Conservation (phyloP, 2,113 vertebrate genomes). For the Oreochromis spilurus region DNA sequence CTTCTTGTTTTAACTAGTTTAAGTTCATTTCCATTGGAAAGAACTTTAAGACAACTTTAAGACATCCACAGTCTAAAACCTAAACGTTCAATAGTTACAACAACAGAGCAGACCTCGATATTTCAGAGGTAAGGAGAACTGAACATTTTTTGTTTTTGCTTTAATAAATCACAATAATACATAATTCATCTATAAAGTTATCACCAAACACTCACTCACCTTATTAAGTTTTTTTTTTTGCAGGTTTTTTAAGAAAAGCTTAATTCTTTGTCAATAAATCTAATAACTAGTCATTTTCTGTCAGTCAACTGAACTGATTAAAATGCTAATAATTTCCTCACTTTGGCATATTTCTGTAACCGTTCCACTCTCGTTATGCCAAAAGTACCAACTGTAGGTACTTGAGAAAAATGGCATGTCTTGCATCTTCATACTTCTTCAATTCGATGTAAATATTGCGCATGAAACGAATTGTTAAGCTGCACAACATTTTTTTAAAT, state of each 20-base stretch:
- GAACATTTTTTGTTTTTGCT: background rate
- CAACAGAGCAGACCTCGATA: background rate
- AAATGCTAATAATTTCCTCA: background rate
- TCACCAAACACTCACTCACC: accelerated
- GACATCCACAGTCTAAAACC: background rate
- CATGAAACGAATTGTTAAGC: background rate
- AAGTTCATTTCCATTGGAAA: background rate
- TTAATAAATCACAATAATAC: background rate
- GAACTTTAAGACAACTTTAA: background rate
- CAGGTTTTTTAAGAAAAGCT: background rate
- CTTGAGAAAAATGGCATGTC: background rate
- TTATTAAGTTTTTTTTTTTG: background rate
- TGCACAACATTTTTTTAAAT: background rate
- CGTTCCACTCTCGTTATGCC: background rate
- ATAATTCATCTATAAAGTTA: background rate
- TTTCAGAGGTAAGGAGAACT: background rate
- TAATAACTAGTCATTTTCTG: background rate
- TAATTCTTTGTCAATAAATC: background rate
- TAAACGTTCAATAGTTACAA: background rate
- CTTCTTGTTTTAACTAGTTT: background rate
- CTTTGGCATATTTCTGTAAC: background rate
- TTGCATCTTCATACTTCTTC: background rate
- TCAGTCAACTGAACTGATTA: background rate
- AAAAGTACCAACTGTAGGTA: background rate
- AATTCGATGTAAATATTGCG: background rate